Evolutionary conservation across 2,113 vertebrate species (phyloP), one percentile per base, ranked within the genome.

Genomic region (Toxotes chatareus): DNA sequence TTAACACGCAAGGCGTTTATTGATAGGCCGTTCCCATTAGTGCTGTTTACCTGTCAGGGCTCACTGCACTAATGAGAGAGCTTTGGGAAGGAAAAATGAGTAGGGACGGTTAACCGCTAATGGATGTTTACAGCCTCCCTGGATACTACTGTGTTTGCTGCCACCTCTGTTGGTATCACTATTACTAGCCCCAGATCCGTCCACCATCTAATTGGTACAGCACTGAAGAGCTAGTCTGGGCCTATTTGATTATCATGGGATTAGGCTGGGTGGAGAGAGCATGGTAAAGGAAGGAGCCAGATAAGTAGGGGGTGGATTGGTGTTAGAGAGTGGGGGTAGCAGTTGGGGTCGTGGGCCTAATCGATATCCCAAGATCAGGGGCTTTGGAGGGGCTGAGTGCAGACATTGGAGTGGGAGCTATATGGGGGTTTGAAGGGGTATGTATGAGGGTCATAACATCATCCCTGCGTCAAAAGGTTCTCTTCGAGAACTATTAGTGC

Each of bases 21-120:
- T 95, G 96, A 97, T 97, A 96, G 96, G 95, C 96, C 95, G 94
- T 95, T 96, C 96, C 96, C 94, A 95, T 97, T 97, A 97, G 95
- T 95, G 95, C 91, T 95, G 95, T 96, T 97, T 97, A 96, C 96
- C 96, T 98, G 95, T 97, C 96, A 96, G 94, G 95, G 92, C 94
- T 95, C 89, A 93, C 90, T 93, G 96, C 95, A 92, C 94, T 97
- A 97, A 98, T 96, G 96, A 97, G 96, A 96, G 96, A 88, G 95
- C 96, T 97, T 96, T 97, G 96, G 94, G 90, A 93, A 95, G 95
- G 94, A 95, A 96, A 97, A 97, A 98, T 96, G 96, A 97, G 96
- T 88, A 79, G 90, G 96, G 94, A 93, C 92, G 83, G 94, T 96
- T 96, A 96, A 96, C 94, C 89, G 89, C 96, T 97, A 97, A 97